Base-by-base conservation (phyloP, 2,797 vertebrate species). In the Parambassis ranga region DNA sequence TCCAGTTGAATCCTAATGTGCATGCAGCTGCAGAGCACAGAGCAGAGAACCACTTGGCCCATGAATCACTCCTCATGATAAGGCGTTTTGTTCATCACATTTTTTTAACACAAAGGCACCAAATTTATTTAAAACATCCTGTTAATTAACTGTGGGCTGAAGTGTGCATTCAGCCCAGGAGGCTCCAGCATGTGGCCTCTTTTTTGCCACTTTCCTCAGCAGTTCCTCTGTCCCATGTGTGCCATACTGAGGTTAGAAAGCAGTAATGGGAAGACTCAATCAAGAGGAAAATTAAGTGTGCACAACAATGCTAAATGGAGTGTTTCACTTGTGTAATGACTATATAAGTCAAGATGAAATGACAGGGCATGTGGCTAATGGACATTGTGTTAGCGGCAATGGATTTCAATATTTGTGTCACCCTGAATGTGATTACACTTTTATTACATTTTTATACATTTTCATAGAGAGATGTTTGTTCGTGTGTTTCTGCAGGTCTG, bases 231-330 rank as follows among this genome's bases (percentile, higher is more conserved):
- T 82, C 70, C 57, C 62, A 28, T 3, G 43, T 65, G 67, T 43
- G 67, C 56, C 18, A 4, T 14, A 6, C 35, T 5, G 65, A 72
- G 65, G 50, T 61, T 55, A 53, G 59, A 41, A 70, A 52, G 48
- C 70, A 65, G 75, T 75, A 84, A 86, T 75, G 65, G 76, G 42
- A 67, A 58, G 57, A 38, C 48, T 81, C 83, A 78, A 87, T 89
- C 84, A 86, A 47, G 81, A 71, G 70, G 85, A 87, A 87, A 91
- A 89, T 89, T 24, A 84, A 84, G 76, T 71, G 81, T 57, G 69
- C 71, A 72, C 61, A 83, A 84, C 76, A 68, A 80, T 79, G 68
- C 72, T 76, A 85, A 88, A 89, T 88, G 71, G 62, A 75, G 75
- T 83, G 69, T 84, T 84, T 80, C 65, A 24, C 62, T 72, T 50